phyloP scores from a whole-genome alignment of 2,113 vertebrate species.

The Dryoscopus gambensis region DNA sequence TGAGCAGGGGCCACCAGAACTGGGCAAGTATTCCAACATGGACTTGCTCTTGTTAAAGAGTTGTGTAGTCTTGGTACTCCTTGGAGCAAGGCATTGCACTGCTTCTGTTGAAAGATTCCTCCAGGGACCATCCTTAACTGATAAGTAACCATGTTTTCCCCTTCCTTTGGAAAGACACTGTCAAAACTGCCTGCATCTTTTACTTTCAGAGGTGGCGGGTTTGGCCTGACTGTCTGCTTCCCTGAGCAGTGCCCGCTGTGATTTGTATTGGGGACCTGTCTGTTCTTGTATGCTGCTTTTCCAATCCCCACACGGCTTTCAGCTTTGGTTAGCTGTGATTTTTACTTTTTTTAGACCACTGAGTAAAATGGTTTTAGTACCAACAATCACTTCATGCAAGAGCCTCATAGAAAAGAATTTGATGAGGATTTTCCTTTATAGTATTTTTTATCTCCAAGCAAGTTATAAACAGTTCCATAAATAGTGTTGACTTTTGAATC shows the following conservation, averaged over 20 bases:
- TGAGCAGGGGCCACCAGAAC: too few relatives aligned
- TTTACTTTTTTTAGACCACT: not conserved
- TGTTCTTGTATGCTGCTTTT: not conserved
- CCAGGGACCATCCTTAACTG: not conserved
- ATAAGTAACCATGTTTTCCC: not conserved
- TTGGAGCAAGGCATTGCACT: not conserved
- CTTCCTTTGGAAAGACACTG: not conserved
- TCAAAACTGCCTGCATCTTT: not conserved
- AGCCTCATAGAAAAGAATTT: not conserved
- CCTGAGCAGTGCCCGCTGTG: not conserved
- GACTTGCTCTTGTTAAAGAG: not conserved
- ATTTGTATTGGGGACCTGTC: not conserved
- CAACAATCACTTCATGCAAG: not conserved
- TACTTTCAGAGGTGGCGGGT: not conserved
- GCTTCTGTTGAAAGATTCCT: not conserved
- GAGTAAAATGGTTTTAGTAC: not conserved
- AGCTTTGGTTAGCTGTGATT: not conserved
- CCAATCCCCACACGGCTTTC: not conserved
- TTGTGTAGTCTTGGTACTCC: rapidly evolving
- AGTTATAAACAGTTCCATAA: not conserved
- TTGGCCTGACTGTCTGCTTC: not conserved
- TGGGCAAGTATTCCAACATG: rapidly evolving
- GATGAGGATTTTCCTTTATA: not conserved
- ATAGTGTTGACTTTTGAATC: not conserved
- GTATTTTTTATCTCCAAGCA: not conserved